Evolutionary conservation across 2,888 invertebrate genomes (phyloP).

Genomic region (Drosophila affinis): DNA sequence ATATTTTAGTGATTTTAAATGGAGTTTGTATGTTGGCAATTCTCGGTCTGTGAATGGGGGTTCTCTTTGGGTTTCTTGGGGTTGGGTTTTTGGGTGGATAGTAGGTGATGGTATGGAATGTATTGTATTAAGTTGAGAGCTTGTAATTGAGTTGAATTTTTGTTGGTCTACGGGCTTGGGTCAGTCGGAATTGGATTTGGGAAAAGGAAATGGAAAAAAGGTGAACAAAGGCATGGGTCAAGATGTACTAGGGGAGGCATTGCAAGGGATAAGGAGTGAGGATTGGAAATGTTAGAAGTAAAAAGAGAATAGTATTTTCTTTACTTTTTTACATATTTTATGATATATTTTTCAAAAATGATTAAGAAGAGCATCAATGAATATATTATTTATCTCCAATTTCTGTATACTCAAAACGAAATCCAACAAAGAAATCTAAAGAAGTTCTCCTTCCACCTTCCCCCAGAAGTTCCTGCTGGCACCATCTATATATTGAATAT

Average conservation of each 20-base stretch:
- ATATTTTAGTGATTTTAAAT: slow-evolving; percentile 80
- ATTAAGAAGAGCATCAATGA: too few relatives aligned
- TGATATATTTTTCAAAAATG: too few relatives aligned
- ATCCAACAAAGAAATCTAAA: too few relatives aligned
- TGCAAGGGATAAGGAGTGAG: not conserved
- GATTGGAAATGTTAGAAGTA: not conserved
- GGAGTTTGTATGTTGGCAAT: slow-evolving; percentile 73
- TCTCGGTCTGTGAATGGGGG: slow-evolving; percentile 1
- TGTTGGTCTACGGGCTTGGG: slow-evolving; percentile 3
- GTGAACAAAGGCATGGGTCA: not conserved
- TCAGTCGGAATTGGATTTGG: not conserved
- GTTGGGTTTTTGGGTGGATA: slow-evolving; percentile 1
- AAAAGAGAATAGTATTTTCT: not conserved
- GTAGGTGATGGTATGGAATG: slow-evolving; percentile 21
- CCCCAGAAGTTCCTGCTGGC: too few relatives aligned
- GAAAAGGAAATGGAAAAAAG: not conserved
- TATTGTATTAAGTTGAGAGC: slow-evolving; percentile 54
- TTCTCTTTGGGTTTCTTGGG: not conserved
- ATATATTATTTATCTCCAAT: too few relatives aligned
- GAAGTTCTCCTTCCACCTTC: too few relatives aligned
- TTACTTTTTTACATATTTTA: too few relatives aligned
- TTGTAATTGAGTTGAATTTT: slow-evolving; percentile 59
- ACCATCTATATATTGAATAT: not conserved
- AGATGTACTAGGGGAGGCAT: not conserved
- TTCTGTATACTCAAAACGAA: too few relatives aligned